Percentiles rank a stretch among this genome's conserved stretches.
Evolutionary conservation across 2,797 vertebrate species (phyloP).

Genomic region (Otus scops): DNA sequence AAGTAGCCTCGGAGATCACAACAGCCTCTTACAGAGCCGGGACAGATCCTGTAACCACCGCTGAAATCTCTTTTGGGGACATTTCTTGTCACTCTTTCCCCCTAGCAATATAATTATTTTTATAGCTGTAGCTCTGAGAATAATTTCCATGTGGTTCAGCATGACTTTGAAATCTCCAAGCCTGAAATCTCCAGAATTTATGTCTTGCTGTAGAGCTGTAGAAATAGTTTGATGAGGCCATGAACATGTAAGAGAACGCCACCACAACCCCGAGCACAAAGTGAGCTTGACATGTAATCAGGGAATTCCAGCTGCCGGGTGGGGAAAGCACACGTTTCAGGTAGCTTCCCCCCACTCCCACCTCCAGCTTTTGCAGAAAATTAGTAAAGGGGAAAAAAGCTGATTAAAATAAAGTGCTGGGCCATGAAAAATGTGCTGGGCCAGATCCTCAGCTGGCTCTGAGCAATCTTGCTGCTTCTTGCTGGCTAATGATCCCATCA

Average conservation of each 20-base stretch:
- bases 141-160: conserved; percentile 23
- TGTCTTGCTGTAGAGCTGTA: neutral
- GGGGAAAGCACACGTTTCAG: neutral
- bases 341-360: neutral
- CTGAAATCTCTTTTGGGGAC: neutral
- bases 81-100: neutral
- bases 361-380: neutral
- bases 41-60: neutral
- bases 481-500: neutral
- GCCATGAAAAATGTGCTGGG: neutral
- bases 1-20: neutral
- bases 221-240: neutral
- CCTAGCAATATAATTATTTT: conserved; percentile 1
- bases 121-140: conserved; percentile 10
- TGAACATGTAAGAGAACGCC: neutral
- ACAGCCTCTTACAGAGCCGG: neutral
- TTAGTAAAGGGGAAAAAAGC: neutral
- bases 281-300: fast-evolving
- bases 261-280: neutral
- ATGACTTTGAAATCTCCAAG: neutral
- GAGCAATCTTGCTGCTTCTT: neutral
- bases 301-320: neutral
- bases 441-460: neutral
- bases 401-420: neutral
- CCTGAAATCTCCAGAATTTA: conserved; percentile 17